Evolutionary conservation across 2,888 invertebrate species (phyloP).

Genomic region (Branchinecta sandiegonensis): DNA sequence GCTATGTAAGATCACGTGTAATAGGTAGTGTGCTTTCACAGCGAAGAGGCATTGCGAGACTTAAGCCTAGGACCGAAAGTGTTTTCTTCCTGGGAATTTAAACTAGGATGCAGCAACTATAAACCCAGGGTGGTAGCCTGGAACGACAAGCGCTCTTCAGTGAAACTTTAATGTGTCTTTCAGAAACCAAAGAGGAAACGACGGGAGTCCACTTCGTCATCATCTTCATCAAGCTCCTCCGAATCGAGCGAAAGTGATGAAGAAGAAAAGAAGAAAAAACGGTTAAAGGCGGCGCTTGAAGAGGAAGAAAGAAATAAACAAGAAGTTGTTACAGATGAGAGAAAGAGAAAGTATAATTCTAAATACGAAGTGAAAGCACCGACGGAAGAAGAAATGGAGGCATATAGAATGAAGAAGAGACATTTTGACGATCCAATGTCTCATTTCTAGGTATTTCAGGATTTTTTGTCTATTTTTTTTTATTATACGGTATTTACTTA

Average conservation of each 20-base stretch:
- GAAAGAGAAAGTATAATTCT: constrained; percentile 85
- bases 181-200: constrained; percentile 33
- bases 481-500: neutral
- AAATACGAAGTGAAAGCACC: constrained; percentile 69
- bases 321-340: constrained; percentile 58
- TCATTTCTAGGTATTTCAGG: constrained; percentile 40
- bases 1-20: too few species aligned
- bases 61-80: too few species aligned
- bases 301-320: constrained; percentile 47
- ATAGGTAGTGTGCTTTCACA: too few species aligned
- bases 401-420: constrained; percentile 69
- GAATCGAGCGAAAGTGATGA: constrained; percentile 34
- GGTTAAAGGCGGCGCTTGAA: constrained; percentile 42
- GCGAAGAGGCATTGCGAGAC: too few species aligned
- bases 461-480: neutral
- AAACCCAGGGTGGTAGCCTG: too few species aligned
- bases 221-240: constrained; percentile 12
- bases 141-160: constrained; percentile 9
- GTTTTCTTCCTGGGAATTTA: too few species aligned
- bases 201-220: constrained; percentile 19
- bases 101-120: too few species aligned
- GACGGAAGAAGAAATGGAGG: constrained; percentile 83
- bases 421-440: constrained; percentile 89
- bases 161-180: neutral
- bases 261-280: constrained; percentile 40